A percentile compares a stretch with the other conserved stretches of the same genome.
These are phyloP conservation scores for Echiichthys vipera DNA, from an alignment of 2,797 vertebrate genomes.

Conservation along the genomic window DNA sequence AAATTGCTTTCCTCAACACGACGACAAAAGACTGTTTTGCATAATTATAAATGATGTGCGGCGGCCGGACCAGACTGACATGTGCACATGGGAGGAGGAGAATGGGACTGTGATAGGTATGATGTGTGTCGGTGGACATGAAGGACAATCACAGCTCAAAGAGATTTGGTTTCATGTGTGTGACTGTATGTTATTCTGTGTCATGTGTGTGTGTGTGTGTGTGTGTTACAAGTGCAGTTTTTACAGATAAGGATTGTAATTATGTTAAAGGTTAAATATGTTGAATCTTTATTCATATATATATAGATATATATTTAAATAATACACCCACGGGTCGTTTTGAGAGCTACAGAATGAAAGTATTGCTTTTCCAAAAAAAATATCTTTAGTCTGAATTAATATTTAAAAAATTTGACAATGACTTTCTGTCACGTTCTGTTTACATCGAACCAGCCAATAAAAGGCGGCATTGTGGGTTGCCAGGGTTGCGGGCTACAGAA, in stretches of 20 bases:
- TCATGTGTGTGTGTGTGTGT: not conserved
- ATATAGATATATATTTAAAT: too few relatives aligned
- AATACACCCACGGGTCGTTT: too few relatives aligned
- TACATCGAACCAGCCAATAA: too few relatives aligned
- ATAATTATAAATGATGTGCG: conserved; percentile 90
- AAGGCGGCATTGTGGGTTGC: too few relatives aligned
- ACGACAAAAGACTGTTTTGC: conserved; percentile 84
- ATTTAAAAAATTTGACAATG: too few relatives aligned
- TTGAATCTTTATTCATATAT: too few relatives aligned
- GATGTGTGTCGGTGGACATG: conserved; percentile 31
- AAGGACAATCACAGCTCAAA: conserved; percentile 5
- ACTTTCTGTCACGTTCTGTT: too few relatives aligned
- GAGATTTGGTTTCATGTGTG: not conserved
- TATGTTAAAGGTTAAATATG: too few relatives aligned
- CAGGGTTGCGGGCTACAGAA: too few relatives aligned
- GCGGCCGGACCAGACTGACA: conserved; percentile 75
- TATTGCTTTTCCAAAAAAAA: too few relatives aligned
- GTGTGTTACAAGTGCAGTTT: not conserved
- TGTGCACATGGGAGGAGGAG: conserved; percentile 75
- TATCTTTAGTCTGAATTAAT: too few relatives aligned
- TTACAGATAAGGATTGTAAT: not conserved
- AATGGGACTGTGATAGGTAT: conserved; percentile 12
- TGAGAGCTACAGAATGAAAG: too few relatives aligned
- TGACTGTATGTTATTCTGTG: not conserved
- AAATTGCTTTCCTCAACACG: conserved; percentile 87